Evolutionary conservation across 2,113 vertebrate species (phyloP), one percentile per base, ranked within the genome.

Genomic region (Tenebrosternarchus preto): DNA sequence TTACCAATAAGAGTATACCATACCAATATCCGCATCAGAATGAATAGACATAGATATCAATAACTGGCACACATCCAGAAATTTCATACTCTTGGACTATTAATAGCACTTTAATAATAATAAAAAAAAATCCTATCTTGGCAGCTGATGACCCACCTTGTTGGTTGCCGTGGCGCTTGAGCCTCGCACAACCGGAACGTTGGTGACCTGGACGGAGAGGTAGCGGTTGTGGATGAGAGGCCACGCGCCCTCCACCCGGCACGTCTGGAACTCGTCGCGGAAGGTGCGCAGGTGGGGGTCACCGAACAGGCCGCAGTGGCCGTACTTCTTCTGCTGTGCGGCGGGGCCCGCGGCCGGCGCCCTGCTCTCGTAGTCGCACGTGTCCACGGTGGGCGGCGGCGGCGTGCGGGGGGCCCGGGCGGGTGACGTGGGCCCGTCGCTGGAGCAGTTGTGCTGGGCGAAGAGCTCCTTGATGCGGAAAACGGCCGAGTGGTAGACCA

Each of bases 181-280:
- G 19, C 93, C 93, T 0, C 90, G 89, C 43, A 94, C 91, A 3
- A 95, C 94, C 0, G 94, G 93, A 20, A 95, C 93, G 0, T 95
- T 95, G 85, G 94, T 95, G 88, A 95, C 94, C 90, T 95, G 94
- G 67, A 95, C 94, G 0, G 94, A 95, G 85, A 95, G 88, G 91
- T 91, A 94, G 76, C 88, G 91, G 83, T 94, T 95, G 78, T 95
- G 93, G 4, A 95, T 94, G 71, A 95, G 90, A 17, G 94, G 94
- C 94, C 94, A 95, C 46, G 94, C 94, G 66, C 94, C 94, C 64
- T 94, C 93, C 60, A 95, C 93, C 80, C 94, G 93, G 83, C 94
- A 95, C 20, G 94, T 95, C 90, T 95, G 94, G 88, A 95, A 95
- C 88, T 95, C 94, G 5, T 95, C 92, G 19, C 92, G 88, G 85